Percentiles rank a stretch among this genome's conserved stretches.
phyloP scores from a whole-genome alignment of 2,113 vertebrate genomes.

The Coturnix japonica region DNA sequence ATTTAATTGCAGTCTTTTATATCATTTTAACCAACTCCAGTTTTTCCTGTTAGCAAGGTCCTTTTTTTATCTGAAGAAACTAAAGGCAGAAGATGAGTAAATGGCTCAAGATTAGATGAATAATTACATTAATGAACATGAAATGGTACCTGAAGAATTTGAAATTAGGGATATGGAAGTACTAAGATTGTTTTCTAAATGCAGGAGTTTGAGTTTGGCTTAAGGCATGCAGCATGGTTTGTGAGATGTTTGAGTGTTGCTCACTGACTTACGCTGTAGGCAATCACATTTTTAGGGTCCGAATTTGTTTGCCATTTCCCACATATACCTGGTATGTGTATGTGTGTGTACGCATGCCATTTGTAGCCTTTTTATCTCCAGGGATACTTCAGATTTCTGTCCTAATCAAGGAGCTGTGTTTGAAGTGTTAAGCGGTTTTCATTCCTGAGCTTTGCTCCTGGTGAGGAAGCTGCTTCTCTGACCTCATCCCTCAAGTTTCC shows the following conservation, averaged over 20 bases:
- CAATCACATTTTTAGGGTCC: not conserved
- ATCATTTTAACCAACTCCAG: not conserved
- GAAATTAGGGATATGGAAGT: not conserved
- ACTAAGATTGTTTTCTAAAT: not conserved
- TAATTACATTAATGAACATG: not conserved
- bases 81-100: conserved; percentile 5
- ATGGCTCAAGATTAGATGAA: not conserved
- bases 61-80: not conserved
- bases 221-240: not conserved
- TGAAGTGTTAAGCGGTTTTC: not conserved
- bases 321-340: not conserved
- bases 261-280: not conserved
- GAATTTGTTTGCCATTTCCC: not conserved
- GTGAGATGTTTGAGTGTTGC: not conserved
- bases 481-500: not conserved
- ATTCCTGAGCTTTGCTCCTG: not conserved
- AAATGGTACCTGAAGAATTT: not conserved
- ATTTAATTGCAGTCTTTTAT: not conserved
- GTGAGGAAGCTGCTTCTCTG: not conserved
- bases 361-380: not conserved
- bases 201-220: not conserved
- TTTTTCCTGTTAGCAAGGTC: conserved; percentile 28
- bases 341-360: too few species aligned
- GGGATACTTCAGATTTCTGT: not conserved
- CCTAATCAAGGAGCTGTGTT: not conserved